phyloP scores from a whole-genome alignment of 2,113 vertebrate species.

The Nothoprocta perdicaria region DNA sequence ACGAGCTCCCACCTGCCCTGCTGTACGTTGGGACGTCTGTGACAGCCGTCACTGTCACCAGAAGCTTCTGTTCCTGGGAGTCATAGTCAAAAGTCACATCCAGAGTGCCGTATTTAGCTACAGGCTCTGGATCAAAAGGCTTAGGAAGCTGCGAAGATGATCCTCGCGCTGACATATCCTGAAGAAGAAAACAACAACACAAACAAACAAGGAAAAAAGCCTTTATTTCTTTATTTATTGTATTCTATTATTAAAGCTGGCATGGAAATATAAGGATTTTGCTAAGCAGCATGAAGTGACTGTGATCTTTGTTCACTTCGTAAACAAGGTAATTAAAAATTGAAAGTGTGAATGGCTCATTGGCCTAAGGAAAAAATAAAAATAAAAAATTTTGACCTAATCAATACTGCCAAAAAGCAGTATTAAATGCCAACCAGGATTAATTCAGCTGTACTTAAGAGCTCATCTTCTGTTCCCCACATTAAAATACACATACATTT shows the following conservation, averaged over 20 bases:
- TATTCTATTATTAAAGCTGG: slow-evolving; percentile 39
- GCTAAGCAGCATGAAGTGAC: neutral
- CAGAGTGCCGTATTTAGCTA: slow-evolving; percentile 92
- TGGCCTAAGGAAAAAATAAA: neutral
- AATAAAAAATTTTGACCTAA: neutral
- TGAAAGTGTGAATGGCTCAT: neutral
- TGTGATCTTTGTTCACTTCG: slow-evolving; percentile 22
- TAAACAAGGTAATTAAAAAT: slow-evolving; percentile 22
- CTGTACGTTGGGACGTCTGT: slow-evolving; percentile 91
- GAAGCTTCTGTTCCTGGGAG: slow-evolving; percentile 91
- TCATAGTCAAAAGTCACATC: slow-evolving; percentile 96
- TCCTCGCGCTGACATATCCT: slow-evolving; percentile 92
- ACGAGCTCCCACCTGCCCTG: slow-evolving; percentile 91
- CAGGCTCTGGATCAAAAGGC: slow-evolving; percentile 91
- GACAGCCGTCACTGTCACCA: slow-evolving; percentile 92
- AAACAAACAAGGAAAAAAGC: slow-evolving; percentile 29
- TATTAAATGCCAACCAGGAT: neutral
- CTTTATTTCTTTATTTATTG: slow-evolving; percentile 54
- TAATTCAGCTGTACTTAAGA: neutral
- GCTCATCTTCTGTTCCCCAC: neutral
- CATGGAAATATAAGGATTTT: neutral
- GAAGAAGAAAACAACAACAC: neutral
- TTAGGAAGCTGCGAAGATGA: slow-evolving; percentile 92
- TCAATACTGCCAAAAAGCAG: neutral
- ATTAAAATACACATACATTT: neutral